These are phyloP conservation scores for Dendrocincla tyrannina DNA, from an alignment of 2,797 vertebrate species.

Conservation along the genomic window DNA sequence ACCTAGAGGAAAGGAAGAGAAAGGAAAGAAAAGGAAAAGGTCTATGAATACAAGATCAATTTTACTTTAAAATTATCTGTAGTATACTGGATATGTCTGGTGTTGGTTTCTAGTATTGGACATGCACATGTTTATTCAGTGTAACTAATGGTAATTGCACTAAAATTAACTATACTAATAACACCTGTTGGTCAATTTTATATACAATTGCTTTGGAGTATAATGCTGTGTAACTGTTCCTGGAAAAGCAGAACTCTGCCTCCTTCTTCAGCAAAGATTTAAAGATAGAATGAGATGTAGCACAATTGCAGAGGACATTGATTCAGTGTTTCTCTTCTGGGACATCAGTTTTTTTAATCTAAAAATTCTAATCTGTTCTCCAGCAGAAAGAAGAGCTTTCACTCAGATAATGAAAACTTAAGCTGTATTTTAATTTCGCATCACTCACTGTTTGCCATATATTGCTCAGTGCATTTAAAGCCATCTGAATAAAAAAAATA, in stretches of 20 bases:
- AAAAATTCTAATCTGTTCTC: not conserved
- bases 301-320: not conserved
- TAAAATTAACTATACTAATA: not conserved
- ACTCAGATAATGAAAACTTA: not conserved
- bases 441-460: not conserved
- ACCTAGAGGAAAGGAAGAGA: no score
- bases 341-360: not conserved
- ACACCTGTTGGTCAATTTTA: not conserved
- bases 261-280: not conserved
- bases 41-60: not conserved
- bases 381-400: not conserved
- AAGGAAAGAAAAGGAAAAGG: no score
- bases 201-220: not conserved
- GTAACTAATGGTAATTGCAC: not conserved
- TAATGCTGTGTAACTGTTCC: not conserved
- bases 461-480: not conserved
- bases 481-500: not conserved
- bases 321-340: not conserved
- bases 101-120: not conserved
- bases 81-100: not conserved
- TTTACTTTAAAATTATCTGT: not conserved
- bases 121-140: not conserved
- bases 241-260: not conserved
- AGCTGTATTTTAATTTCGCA: not conserved
- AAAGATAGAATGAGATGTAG: not conserved